These are phyloP conservation scores for Tethea ocularis DNA, from an alignment of 2,888 invertebrate genomes.

Conservation along the genomic window DNA sequence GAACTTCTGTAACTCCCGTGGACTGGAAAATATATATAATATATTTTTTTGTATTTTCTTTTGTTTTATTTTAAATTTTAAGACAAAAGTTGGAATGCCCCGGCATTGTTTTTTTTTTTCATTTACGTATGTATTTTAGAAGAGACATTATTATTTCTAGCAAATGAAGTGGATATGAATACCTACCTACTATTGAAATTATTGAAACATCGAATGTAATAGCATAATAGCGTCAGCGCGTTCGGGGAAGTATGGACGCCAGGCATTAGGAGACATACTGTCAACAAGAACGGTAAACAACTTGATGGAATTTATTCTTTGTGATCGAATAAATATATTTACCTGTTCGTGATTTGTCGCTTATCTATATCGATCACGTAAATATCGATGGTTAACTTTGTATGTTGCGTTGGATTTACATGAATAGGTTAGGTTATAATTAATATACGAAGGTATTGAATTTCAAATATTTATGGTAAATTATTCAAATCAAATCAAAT, in stretches of 20 bases:
- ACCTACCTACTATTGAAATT: neutral
- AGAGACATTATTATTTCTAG: no score
- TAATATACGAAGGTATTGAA: no score
- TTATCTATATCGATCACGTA: neutral
- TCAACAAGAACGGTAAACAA: conserved; percentile 2
- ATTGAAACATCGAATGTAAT: neutral
- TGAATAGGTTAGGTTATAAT: neutral
- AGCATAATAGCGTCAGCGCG: no score
- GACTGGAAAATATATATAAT: no score
- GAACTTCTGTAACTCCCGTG: no score
- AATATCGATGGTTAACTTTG: neutral
- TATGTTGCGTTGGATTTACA: neutral
- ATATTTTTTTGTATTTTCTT: no score
- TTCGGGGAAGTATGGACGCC: neutral
- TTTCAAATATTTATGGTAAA: no score
- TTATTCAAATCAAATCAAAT: no score
- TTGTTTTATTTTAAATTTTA: no score
- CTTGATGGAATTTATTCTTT: neutral
- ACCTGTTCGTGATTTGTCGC: neutral
- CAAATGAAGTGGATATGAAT: neutral
- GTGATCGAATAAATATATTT: neutral
- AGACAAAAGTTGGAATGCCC: no score
- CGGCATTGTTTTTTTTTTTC: no score
- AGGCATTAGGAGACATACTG: neutral
- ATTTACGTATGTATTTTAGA: no score